A percentile compares a stretch with the other conserved stretches of the same genome.
These are phyloP conservation scores for Limnodromus scolopaceus DNA, from an alignment of 2,797 vertebrate genomes.

Conservation along the genomic window DNA sequence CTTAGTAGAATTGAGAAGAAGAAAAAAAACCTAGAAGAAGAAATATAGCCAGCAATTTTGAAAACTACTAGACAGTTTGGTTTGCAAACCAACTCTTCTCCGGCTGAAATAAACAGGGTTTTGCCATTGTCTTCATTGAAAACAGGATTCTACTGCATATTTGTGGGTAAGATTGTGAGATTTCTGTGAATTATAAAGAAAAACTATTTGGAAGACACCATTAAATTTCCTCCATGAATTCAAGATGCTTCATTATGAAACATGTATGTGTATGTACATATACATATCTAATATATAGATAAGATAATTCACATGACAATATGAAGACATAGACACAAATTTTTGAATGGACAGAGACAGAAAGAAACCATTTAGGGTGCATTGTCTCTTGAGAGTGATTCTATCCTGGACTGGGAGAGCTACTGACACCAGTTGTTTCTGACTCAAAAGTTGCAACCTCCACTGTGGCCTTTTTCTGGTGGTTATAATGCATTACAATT, in stretches of 20 bases:
- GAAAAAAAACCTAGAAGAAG: neutral
- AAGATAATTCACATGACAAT: neutral
- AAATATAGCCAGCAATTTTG: neutral
- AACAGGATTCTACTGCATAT: neutral
- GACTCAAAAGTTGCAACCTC: neutral
- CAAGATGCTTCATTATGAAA: neutral
- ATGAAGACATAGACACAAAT: neutral
- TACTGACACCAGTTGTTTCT: neutral
- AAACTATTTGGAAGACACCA: neutral
- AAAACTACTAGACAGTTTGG: neutral
- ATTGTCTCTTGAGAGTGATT: neutral
- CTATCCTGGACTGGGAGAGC: rapidly evolving
- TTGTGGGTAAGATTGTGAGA: neutral
- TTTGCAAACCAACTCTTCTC: neutral
- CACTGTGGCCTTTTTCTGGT: neutral
- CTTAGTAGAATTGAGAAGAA: neutral
- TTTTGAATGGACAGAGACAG: neutral
- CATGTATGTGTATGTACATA: rapidly evolving
- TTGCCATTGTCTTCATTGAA: neutral
- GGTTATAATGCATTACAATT: neutral
- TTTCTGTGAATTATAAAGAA: neutral
- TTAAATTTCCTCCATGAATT: neutral
- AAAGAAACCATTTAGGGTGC: neutral
- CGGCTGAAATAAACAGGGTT: neutral
- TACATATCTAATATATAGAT: neutral